phyloP scores from a whole-genome alignment of 2,797 vertebrate species.

The Enteromius unitaeniatus region DNA sequence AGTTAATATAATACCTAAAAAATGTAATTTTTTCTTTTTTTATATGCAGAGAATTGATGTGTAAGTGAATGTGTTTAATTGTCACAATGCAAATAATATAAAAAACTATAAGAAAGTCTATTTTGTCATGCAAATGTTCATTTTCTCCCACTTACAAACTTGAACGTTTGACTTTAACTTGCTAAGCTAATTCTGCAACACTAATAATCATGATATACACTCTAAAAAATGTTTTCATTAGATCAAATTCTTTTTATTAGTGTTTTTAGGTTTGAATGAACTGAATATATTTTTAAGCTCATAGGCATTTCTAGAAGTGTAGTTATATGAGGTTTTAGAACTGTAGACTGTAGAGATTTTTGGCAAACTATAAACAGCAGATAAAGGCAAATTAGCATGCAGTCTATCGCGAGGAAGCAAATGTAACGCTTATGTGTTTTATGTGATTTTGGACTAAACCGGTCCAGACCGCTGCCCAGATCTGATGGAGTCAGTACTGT shows the following conservation, averaged over 20 bases:
- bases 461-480: background rate
- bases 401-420: background rate
- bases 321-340: background rate
- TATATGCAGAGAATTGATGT: background rate
- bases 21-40: background rate
- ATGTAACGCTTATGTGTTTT: background rate
- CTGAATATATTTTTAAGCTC: background rate
- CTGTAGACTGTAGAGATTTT: background rate
- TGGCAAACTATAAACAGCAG: background rate
- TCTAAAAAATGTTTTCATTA: background rate
- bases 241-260: background rate
- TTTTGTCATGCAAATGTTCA: too few relatives aligned
- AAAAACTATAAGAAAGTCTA: background rate
- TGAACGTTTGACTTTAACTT: background rate
- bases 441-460: background rate
- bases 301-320: background rate
- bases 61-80: background rate
- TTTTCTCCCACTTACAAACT: background rate
- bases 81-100: background rate
- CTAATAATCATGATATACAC: background rate
- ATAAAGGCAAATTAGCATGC: too few relatives aligned
- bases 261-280: background rate
- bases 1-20: background rate
- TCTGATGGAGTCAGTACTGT: slow-evolving; percentile 25
- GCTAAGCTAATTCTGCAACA: background rate